phyloP scores from a whole-genome alignment of 2,113 vertebrate genomes.

The Thomomys bottae region DNA sequence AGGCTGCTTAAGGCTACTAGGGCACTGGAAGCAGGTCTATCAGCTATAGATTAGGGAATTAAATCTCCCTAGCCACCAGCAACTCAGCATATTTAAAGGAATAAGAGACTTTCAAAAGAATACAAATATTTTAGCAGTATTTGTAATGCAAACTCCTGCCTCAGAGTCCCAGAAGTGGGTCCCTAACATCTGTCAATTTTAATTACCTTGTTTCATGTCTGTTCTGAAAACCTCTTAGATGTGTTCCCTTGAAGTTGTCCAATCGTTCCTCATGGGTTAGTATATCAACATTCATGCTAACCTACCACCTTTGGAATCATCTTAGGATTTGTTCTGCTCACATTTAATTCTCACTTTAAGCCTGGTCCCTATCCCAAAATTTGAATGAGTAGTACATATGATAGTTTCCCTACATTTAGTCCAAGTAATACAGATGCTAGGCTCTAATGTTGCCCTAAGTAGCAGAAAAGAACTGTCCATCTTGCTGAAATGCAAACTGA shows the following conservation, averaged over 20 bases:
- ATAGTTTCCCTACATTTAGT: neutral
- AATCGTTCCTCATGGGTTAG: neutral
- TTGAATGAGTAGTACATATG: neutral
- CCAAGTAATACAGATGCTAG: neutral
- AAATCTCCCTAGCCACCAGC: too few species aligned
- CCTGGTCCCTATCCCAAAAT: neutral
- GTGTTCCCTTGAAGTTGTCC: neutral
- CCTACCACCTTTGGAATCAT: neutral
- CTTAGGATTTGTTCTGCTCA: neutral
- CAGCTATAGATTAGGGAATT: too few species aligned
- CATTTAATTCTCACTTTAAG: neutral
- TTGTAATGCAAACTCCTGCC: too few species aligned
- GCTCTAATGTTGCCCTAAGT: neutral
- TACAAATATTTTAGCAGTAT: too few species aligned
- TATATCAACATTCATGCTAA: neutral
- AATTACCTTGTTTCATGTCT: too few species aligned
- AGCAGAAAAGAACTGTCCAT: neutral
- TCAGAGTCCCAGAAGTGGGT: too few species aligned
- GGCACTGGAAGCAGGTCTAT: too few species aligned
- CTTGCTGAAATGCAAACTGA: neutral
- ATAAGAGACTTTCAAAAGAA: too few species aligned
- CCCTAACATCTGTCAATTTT: too few species aligned
- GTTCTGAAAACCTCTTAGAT: neutral
- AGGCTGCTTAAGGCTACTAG: too few species aligned
- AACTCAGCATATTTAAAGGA: too few species aligned